Percentiles rank a stretch among this genome's conserved stretches.
Evolutionary conservation across 2,113 vertebrate species (phyloP).

Genomic region (Coptodon bakossiorum): DNA sequence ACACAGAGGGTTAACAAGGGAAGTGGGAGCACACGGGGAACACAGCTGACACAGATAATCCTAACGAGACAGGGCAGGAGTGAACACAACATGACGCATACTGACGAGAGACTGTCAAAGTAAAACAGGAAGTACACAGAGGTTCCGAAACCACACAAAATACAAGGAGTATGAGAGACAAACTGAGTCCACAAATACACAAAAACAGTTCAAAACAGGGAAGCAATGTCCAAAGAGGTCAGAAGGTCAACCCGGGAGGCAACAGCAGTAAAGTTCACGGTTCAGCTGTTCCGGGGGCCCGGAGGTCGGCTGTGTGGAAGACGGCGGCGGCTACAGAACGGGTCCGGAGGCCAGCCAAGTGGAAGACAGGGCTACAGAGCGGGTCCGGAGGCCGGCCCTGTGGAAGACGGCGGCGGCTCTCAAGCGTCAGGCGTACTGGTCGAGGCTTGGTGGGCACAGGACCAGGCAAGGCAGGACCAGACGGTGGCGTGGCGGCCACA

Average conservation of each 20-base stretch:
- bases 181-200: rapidly evolving
- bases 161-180: not conserved
- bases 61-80: too few relatives aligned
- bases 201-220: not conserved
- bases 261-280: not conserved
- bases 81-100: too few relatives aligned
- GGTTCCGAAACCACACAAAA: not conserved
- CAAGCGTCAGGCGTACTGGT: not conserved
- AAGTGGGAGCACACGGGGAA: too few relatives aligned
- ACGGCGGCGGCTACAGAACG: not conserved
- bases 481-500: too few relatives aligned
- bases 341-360: not conserved
- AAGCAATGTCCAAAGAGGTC: not conserved
- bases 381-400: rapidly evolving
- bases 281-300: rapidly evolving
- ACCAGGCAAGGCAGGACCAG: too few relatives aligned
- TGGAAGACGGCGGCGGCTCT: not conserved
- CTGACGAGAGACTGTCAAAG: too few relatives aligned
- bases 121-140: too few relatives aligned
- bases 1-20: too few relatives aligned
- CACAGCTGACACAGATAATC: too few relatives aligned
- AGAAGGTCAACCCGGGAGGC: not conserved
- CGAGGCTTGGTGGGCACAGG: not conserved
- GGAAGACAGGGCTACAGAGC: too few relatives aligned
- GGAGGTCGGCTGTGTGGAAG: too few relatives aligned